Base-by-base conservation (phyloP, 2,797 vertebrate genomes). In the Pristis pectinata region DNA sequence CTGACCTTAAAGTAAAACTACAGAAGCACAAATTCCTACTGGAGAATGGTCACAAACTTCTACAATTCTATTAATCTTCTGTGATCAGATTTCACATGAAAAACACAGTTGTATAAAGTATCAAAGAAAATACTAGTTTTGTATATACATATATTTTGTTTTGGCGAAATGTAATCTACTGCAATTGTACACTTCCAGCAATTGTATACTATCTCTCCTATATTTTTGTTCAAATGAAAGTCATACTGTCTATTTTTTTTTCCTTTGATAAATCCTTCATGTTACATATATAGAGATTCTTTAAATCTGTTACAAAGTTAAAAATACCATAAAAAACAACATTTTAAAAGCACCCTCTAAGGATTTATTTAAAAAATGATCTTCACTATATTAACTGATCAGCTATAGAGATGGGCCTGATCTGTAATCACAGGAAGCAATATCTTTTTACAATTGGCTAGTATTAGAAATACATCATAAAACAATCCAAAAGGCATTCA, bases 301-400 rank as follows among this genome's bases (percentile, higher is more conserved):
- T 76, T 19, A 76, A 94, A 74, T 93, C 44, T 94, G 67, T 94
- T 94, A 94, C 92, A 94, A 94, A 93, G 92, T 93, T 93, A 72
- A 93, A 93, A 93, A 93, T 72, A 74, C 64, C 93, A 93, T 93
- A 93, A 74, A 93, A 93, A 93, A 93, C 92, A 93, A 93, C 70
- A 34, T 74, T 93, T 93, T 93, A 74, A 72, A 74, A 93, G 92
- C 44, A 30, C 27, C 44, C 67, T 30, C 67, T 37, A 53, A 67
- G 91, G 70, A 93, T 74, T 93, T 72, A 17, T 93, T 93, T 72
- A 30, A 74, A 93, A 93, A 93, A 93, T 93, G 92, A 91, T 91
- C 87, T 91, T 91, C 87, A 64, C 37, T 67, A 67, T 91, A 41
- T 91, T 64, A 89, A 91, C n/a, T 91, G 87, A 93, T 27, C 92